Percentiles rank a stretch among this genome's conserved stretches.
Evolutionary conservation across 1,140 invertebrate species (phyloP).

Genomic region (Heterodera schachtii): DNA sequence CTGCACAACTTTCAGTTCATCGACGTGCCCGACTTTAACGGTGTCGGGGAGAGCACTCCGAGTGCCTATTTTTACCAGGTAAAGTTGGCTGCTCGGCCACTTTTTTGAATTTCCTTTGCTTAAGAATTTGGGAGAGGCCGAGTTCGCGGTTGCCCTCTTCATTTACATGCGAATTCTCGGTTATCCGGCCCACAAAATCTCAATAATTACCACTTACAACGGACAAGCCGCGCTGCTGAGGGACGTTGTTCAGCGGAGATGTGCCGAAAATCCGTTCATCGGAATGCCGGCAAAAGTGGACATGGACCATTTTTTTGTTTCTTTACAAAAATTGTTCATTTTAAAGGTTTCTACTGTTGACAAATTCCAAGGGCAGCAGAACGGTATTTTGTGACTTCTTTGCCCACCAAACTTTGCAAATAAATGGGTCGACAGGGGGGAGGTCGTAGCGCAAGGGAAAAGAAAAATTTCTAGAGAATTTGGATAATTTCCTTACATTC

Average conservation of each 20-base stretch:
- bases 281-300: slow-evolving; percentile 86
- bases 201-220: slow-evolving; percentile 98
- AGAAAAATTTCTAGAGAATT: too few species aligned
- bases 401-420: too few species aligned
- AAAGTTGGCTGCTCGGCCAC: neutral
- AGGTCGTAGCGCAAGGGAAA: too few species aligned
- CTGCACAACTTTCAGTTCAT: slow-evolving; percentile 90
- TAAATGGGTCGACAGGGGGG: too few species aligned
- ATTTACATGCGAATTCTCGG: slow-evolving; percentile 98
- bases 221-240: slow-evolving; percentile 96
- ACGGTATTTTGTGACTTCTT: slow-evolving; percentile 69
- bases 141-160: slow-evolving; percentile 94
- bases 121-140: slow-evolving; percentile 95
- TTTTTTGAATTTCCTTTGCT: slow-evolving; percentile 23
- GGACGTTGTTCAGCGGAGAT: slow-evolving; percentile 91
- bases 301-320: slow-evolving; percentile 67
- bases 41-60: slow-evolving; percentile 92
- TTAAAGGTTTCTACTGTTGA: slow-evolving; percentile 82
- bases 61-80: slow-evolving; percentile 97
- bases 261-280: slow-evolving; percentile 93
- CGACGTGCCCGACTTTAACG: slow-evolving; percentile 95
- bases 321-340: slow-evolving; percentile 19
- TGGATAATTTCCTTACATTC: too few species aligned
- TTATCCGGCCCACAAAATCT: slow-evolving; percentile 95
- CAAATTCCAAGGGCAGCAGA: slow-evolving; percentile 99